Percentiles rank a stretch among this genome's conserved stretches.
phyloP scores from a whole-genome alignment of 2,113 vertebrate genomes.

The Sclerurus mexicanus region DNA sequence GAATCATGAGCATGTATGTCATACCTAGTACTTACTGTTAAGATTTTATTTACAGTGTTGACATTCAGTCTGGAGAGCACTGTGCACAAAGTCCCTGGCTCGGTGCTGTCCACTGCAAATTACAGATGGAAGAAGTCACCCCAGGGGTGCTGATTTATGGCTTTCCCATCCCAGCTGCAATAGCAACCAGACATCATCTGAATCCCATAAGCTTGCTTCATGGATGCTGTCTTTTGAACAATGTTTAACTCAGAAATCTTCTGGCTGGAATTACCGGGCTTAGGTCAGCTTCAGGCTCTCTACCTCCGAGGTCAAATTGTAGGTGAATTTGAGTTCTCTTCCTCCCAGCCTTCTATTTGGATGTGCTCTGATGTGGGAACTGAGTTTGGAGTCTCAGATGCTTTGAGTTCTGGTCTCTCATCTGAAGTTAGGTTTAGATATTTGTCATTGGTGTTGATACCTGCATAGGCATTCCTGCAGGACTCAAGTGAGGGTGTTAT shows the following conservation, averaged over 20 bases:
- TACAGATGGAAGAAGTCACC: background rate
- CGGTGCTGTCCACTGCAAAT: background rate
- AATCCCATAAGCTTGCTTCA: background rate
- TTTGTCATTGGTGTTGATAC: background rate
- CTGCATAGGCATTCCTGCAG: background rate
- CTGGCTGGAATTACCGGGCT: background rate
- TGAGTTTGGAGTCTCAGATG: background rate
- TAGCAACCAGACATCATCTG: background rate
- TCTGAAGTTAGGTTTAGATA: background rate
- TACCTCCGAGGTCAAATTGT: background rate
- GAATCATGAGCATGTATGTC: background rate
- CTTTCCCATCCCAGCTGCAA: background rate
- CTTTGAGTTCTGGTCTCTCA: background rate
- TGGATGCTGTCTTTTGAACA: background rate
- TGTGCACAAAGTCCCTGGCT: background rate
- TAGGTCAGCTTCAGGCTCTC: background rate
- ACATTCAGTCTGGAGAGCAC: background rate
- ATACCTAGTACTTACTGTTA: background rate
- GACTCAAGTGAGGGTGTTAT: background rate
- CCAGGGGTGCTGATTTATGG: background rate
- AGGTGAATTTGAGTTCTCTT: background rate
- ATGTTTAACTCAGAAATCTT: background rate
- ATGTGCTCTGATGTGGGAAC: background rate
- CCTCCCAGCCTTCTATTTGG: background rate
- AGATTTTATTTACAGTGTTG: conserved; percentile 8